Base-by-base conservation (phyloP, 2,113 vertebrate genomes). In the Salvator merianae region DNA sequence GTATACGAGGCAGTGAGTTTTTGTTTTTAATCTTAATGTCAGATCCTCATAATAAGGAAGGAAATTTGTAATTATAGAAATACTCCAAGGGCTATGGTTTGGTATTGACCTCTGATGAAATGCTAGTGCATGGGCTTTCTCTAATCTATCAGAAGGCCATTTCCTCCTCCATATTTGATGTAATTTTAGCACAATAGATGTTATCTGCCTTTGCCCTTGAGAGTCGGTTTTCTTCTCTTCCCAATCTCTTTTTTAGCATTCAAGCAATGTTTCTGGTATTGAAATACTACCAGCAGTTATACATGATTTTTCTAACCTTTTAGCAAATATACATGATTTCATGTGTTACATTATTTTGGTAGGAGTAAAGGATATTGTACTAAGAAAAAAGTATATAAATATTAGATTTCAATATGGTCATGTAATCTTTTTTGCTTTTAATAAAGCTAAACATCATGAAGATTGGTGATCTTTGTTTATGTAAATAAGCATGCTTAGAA, bases 71-170 rank as follows among this genome's bases (percentile, higher is more conserved):
- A 80, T 82, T 70, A 81, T 84, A 40, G 62, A 87, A 87, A 72
- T 88, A 73, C 90, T 90, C 90, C 82, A 83, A 32, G 76, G 87
- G 81, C 63, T 81, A n/a, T n/a, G 55, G 55, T 59, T 59, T 59
- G 26, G 38, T 34, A 32, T 70, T 81, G 20, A 70, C 24, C 22
- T 20, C 32, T 22, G n/a, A 20, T 30, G 6, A 50, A 24, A 26
- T n/a, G 40, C 4, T 16, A 53, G 4, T 47, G 34, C 1, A 87
- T 84, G 20, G 18, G 22, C 32, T 84, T 66, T 74, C 83, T 20
- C 36, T 55, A 82, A 68, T 43, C 10, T n/a, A 5, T 69, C n/a
- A n/a, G n/a, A n/a, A n/a, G n/a, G 59, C 50, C 28, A 85, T 71
- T 77, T 76, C 80, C 68, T 9, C 0, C 5, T 0, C 55, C 55